Evolutionary conservation across 2,888 invertebrate genomes (phyloP), one percentile per base, ranked within the genome.

Genomic region (Mechanitis mazaeus): DNA sequence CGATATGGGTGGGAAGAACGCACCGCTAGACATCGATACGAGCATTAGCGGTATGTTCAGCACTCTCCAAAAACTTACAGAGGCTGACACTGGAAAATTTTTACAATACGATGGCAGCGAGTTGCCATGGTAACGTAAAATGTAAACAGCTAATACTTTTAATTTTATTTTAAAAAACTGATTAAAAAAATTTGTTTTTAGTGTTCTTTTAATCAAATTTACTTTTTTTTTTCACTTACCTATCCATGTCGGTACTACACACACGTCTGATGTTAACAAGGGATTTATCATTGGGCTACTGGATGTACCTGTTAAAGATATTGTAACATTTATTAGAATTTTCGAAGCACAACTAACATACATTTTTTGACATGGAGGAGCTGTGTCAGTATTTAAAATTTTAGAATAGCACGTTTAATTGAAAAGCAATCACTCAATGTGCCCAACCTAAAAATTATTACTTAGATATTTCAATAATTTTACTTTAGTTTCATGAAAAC

Each of bases 1-100:
- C 0, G 94, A 94, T 69, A 94, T 97, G 95, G 97, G 97, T 3
- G 97, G 97, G 3, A 83, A 91, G 47, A 93, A 93, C 69, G 97
- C 97, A 0, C 94, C 94, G 0, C 83, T 97, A 45, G 93, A 94
- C 58, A 87, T 95, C 1, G 92, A 94, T 33, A 91, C 92, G 1
- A 94, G 95, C 76, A 92, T 94, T 4, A 76, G 76, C 0, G 90
- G 91, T 28, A 93, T 97, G 63, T 81, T 97, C 28, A 80, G 92
- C 5, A 93, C 95, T 3, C 81, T 97, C 54, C 75, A 84, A 47
- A 86, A 85, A 2, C 85, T 97, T 5, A 89, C 91, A 35, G 93
- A 93, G 68, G 75, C 84, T 5, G 93, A 96, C 69, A 94, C 93
- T 71, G 97, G 97, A 1, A 91, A 92, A 60, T 96, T 96, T 78